A percentile compares a stretch with the other conserved stretches of the same genome.
phyloP scores from a whole-genome alignment of 2,888 invertebrate species.

The Pandemis corylana region DNA sequence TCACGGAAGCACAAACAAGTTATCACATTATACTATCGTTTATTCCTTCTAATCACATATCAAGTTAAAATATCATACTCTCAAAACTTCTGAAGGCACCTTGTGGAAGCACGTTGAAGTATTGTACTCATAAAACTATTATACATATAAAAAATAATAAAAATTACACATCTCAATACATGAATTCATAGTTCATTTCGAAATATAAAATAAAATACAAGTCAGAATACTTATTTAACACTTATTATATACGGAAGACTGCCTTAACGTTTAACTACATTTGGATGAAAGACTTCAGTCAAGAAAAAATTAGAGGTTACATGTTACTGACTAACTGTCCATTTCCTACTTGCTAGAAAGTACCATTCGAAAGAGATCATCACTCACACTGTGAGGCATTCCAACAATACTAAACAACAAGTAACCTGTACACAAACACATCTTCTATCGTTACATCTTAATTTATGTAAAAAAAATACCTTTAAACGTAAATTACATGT shows the following conservation, averaged over 20 bases:
- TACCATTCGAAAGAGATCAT: slow-evolving; percentile 70
- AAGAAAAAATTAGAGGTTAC: slow-evolving; percentile 3
- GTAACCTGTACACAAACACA: slow-evolving; percentile 40
- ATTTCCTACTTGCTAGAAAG: slow-evolving; percentile 46
- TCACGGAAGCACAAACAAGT: slow-evolving; percentile 56
- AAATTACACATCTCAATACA: slow-evolving; percentile 33
- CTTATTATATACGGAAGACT: slow-evolving; percentile 34
- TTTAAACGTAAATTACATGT: slow-evolving; percentile 16
- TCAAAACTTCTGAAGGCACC: slow-evolving; percentile 23
- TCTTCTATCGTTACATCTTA: slow-evolving; percentile 41
- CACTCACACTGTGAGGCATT: slow-evolving; percentile 46
- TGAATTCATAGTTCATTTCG: slow-evolving; percentile 27
- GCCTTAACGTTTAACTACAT: slow-evolving; percentile 28
- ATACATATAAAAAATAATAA: slow-evolving; percentile 27
- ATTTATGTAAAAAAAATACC: slow-evolving; percentile 15
- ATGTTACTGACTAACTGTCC: slow-evolving; percentile 30
- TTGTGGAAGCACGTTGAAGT: slow-evolving; percentile 28
- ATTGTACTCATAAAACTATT: slow-evolving; percentile 19
- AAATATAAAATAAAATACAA: slow-evolving; percentile 30
- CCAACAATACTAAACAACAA: slow-evolving; percentile 55
- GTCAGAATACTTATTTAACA: slow-evolving; percentile 31
- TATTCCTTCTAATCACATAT: slow-evolving; percentile 9
- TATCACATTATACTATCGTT: slow-evolving; percentile 36
- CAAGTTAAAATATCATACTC: slow-evolving; percentile 4
- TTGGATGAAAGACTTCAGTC: slow-evolving; percentile 37